phyloP scores from a whole-genome alignment of 2,113 vertebrate species.

The Pycnonotus jocosus region DNA sequence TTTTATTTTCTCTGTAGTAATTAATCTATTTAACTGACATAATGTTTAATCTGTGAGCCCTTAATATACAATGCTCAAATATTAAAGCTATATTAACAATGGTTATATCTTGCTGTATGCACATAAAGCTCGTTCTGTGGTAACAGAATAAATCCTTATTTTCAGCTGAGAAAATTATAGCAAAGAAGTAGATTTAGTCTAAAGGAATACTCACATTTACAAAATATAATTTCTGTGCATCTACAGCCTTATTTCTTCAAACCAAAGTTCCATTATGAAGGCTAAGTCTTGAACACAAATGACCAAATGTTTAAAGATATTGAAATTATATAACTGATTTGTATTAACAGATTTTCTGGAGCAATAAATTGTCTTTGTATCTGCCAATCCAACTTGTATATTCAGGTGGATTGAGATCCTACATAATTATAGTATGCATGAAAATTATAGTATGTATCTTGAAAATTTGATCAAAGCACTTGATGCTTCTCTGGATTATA shows the following conservation, averaged over 20 bases:
- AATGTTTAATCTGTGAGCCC: background rate
- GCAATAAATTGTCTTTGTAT: background rate
- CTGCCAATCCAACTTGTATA: background rate
- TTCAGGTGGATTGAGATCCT: background rate
- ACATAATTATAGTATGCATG: background rate
- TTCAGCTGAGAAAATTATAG: background rate
- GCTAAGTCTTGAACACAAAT: background rate
- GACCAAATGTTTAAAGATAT: background rate
- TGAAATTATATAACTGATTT: background rate
- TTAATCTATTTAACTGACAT: background rate
- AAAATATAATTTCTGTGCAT: background rate
- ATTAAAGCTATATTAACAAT: background rate
- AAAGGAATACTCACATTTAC: background rate
- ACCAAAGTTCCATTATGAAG: background rate
- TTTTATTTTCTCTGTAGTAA: slow-evolving; percentile 2
- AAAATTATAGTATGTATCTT: background rate
- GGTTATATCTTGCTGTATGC: background rate
- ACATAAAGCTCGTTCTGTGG: background rate
- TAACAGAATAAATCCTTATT: background rate
- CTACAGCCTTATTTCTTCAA: background rate
- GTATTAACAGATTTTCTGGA: background rate
- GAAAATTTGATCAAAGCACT: background rate
- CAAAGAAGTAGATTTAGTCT: background rate
- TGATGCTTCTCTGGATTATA: background rate
- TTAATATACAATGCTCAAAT: background rate